phyloP scores from a whole-genome alignment of 2,797 vertebrate species.

The Odontamblyopus lacepedii region DNA sequence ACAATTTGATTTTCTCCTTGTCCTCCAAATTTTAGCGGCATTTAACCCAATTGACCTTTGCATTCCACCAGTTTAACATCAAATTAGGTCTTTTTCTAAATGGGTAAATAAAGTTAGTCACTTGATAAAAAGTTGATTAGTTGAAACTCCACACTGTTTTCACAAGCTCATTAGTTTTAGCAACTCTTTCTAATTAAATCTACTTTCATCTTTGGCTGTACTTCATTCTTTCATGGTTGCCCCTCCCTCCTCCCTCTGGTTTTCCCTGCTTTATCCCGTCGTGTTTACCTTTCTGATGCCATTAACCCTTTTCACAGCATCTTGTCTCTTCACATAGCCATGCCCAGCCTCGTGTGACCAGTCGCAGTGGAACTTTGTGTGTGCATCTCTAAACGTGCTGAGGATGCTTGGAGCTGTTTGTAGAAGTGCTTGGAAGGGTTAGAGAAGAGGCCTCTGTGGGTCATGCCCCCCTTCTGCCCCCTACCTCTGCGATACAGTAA shows the following conservation, averaged over 20 bases:
- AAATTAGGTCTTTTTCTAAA: slow-evolving; percentile 58
- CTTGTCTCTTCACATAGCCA: slow-evolving; percentile 62
- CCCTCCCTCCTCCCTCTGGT: slow-evolving; percentile 46
- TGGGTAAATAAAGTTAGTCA: slow-evolving; percentile 68
- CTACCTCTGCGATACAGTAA: slow-evolving; percentile 73
- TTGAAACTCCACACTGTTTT: slow-evolving; percentile 68
- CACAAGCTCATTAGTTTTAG: slow-evolving; percentile 68
- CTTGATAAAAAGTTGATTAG: slow-evolving; percentile 75
- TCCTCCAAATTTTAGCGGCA: slow-evolving; percentile 23
- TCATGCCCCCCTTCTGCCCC: slow-evolving; percentile 49
- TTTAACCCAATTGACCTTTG: slow-evolving; percentile 57
- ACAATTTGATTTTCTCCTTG: slow-evolving; percentile 25
- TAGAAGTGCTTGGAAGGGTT: slow-evolving; percentile 77
- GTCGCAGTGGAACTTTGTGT: slow-evolving; percentile 43
- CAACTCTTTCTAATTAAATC: slow-evolving; percentile 68
- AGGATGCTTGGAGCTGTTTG: slow-evolving; percentile 68
- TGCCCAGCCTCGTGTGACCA: slow-evolving; percentile 72
- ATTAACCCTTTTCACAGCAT: slow-evolving; percentile 65
- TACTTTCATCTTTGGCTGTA: slow-evolving; percentile 60
- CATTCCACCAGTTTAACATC: slow-evolving; percentile 49
- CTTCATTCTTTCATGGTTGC: slow-evolving; percentile 48
- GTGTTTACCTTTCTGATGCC: slow-evolving; percentile 70
- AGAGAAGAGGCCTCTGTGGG: slow-evolving; percentile 63
- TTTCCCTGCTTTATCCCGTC: slow-evolving; percentile 53
- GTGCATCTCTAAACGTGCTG: slow-evolving; percentile 36